Evolutionary conservation across 2,888 invertebrate species (phyloP), one percentile per base, ranked within the genome.

Genomic region (Dolichomitus sp.): DNA sequence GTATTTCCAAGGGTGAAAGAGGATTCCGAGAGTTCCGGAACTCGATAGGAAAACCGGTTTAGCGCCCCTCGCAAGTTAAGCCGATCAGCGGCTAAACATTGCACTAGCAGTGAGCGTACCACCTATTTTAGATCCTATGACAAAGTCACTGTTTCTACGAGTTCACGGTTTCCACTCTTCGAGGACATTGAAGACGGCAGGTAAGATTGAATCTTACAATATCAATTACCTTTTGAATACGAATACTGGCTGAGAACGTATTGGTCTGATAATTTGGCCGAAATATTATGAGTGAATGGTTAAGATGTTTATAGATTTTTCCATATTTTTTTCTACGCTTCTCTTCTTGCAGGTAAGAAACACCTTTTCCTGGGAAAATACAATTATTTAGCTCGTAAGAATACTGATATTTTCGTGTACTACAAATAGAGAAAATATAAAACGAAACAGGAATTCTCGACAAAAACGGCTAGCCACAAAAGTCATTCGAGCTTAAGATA

Each of bases 21-120:
- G 73, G 80, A 80, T 83, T 83, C 76, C 66, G 48, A 12, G 76
- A 80, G 74, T 77, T 80, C 42, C 66, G 61, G 54, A 80, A 80
- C 80, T 83, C 83, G 69, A 77, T 76, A 73, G 80, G 80, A 80
- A 83, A 83, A 83, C 80, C 83, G 73, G 83, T 76, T 83, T 83
- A 83, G 80, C 66, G 68, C 68, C 54, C 76, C 48, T 50, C 61
- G 54, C 68, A 61, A 76, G 73, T 74, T 83, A 80, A 83, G 77
- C 83, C 80, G 83, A 83, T 83, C 76, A 69, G 69, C 48, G 80
- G 69, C 83, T 83, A 80, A 83, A 83, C 80, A 76, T 83, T 50
- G 68, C 57, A 54, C 54, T 57, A 59, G n/a, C n/a, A 45, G 42
- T 30, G 40, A 50, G 57, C 72, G 63, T 59, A 48, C 73, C 63